A percentile compares a stretch with the other conserved stretches of the same genome.
Evolutionary conservation across 2,888 invertebrate species (phyloP).

Genomic region (Auanema sp.): DNA sequence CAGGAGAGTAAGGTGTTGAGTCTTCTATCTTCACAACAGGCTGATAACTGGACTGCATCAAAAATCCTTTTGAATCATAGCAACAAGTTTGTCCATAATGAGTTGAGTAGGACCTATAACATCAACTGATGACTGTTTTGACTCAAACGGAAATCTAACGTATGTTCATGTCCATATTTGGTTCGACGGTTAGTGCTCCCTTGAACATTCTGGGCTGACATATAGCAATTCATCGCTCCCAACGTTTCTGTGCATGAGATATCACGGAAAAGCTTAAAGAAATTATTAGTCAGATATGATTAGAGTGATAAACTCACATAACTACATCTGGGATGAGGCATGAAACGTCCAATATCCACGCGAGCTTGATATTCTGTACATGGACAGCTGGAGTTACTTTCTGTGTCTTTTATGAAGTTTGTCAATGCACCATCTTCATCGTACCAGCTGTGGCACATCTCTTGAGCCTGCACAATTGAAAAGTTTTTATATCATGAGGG

Average conservation of each 20-base stretch:
- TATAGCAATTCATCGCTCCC: slow-evolving; percentile 81
- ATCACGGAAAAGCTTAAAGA: slow-evolving; percentile 47
- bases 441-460: slow-evolving; percentile 57
- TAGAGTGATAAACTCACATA: slow-evolving; percentile 9
- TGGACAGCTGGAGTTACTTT: slow-evolving; percentile 69
- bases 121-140: not conserved
- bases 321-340: slow-evolving; percentile 70
- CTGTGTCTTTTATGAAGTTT: slow-evolving; percentile 57
- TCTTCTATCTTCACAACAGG: slow-evolving; percentile 68
- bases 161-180: slow-evolving; percentile 16
- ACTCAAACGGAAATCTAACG: not conserved
- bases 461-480: slow-evolving; percentile 14
- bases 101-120: slow-evolving; percentile 50
- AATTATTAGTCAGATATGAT: not conserved
- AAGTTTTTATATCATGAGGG: not conserved
- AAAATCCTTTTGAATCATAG: slow-evolving; percentile 84
- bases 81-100: slow-evolving; percentile 87
- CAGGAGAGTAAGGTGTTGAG: slow-evolving; percentile 51
- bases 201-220: slow-evolving; percentile 59
- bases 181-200: slow-evolving; percentile 31
- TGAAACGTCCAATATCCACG: slow-evolving; percentile 86
- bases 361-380: slow-evolving; percentile 85
- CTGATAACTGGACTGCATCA: slow-evolving; percentile 91
- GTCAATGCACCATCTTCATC: slow-evolving; percentile 47
- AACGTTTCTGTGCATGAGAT: slow-evolving; percentile 79